These are phyloP conservation scores for Cataglyphis altisquamis DNA, from an alignment of 2,888 invertebrate genomes.

Conservation along the genomic window DNA sequence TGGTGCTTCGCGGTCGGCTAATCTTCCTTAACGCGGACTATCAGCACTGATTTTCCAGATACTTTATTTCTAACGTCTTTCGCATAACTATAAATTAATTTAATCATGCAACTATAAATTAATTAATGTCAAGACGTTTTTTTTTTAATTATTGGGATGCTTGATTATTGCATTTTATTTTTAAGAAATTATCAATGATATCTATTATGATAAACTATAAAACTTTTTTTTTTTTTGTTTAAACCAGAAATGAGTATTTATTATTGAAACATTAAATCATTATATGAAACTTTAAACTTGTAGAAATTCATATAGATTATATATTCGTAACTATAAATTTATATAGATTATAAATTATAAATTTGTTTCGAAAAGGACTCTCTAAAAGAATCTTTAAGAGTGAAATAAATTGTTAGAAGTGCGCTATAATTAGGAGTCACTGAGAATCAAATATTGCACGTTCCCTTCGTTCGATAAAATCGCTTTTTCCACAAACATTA, in stretches of 20 bases:
- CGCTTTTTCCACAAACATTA: constrained; percentile 31
- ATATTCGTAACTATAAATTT: not conserved
- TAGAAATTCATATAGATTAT: not conserved
- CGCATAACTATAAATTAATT: not conserved
- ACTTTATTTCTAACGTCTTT: not conserved
- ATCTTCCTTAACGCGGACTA: constrained; percentile 41
- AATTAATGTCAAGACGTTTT: not conserved
- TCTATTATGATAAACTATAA: not conserved
- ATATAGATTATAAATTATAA: not conserved
- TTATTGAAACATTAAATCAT: not conserved
- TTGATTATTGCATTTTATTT: not conserved
- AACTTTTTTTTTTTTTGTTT: not conserved
- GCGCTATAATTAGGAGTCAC: not conserved
- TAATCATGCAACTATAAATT: not conserved
- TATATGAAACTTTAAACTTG: not conserved
- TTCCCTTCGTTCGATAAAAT: constrained; percentile 21
- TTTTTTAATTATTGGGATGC: not conserved
- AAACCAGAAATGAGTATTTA: not conserved
- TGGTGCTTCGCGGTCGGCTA: constrained; percentile 42
- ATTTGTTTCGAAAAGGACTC: not conserved
- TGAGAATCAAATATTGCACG: not conserved
- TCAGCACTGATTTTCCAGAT: constrained; percentile 33
- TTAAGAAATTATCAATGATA: not conserved
- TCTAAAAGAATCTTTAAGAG: not conserved
- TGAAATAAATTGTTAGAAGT: not conserved